Evolutionary conservation across 2,113 vertebrate species (phyloP), one percentile per base, ranked within the genome.

Genomic region (Menidia beryllina): DNA sequence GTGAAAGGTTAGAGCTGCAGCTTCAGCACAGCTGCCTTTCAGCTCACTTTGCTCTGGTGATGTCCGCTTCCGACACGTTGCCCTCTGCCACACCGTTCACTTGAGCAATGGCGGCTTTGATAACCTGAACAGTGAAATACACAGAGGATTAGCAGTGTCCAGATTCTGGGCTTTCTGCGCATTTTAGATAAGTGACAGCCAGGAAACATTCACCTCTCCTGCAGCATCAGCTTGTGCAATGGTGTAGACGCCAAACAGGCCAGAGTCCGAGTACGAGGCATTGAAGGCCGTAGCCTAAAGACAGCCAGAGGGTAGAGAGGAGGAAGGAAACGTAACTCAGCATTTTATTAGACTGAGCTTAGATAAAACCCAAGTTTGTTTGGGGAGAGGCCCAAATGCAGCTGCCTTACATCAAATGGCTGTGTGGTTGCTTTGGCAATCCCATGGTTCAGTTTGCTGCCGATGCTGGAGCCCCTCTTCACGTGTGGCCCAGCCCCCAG

Each of bases 211-310:
- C 89, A 98, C 97, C 87, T 96, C 95, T 55, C 86, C 88, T 69
- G 96, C 86, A 59, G 90, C 83, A n/a, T 87, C 23, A 36, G 94
- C 93, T 80, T 97, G 96, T 1, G 95, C 92, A 75, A 98, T 85
- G 13, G 94, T 93, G 14, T 97, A 98, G 75, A 99, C n/a, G 14
- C 97, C 97, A 62, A 98, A 99, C 15, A 98, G 94, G 13, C 96
- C 96, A 1, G 97, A 97, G 90, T 99, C 97, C 0, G 94, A 94
- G 85, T 97, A 99, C 8, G 92, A 93, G 67, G 93, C 92, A 58
- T 94, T 96, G 88, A 99, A 96, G 23, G 95, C 94, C 0, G 94
- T 94, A 83, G 93, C 96, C 97, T 99, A 87, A 71, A 79, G 49
- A 79, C 17, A 76, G 39, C 9, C 48, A 69, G 56, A n/a, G 41